These are phyloP conservation scores for Chaunax sp. DNA, from an alignment of 2,797 vertebrate genomes.

Conservation along the genomic window DNA sequence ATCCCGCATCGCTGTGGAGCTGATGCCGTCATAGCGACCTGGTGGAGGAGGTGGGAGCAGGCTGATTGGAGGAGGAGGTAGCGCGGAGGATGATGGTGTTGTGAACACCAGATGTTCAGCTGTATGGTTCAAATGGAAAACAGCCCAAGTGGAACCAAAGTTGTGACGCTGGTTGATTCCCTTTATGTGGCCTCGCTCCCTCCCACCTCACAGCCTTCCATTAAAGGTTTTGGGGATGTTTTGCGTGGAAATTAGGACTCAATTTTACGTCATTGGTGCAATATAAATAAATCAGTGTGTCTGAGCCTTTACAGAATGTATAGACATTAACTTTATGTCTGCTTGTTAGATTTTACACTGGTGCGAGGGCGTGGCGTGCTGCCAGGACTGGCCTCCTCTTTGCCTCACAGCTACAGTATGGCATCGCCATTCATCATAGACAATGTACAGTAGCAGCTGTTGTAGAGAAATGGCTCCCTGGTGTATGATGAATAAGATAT, in stretches of 20 bases:
- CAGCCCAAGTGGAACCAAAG: slow-evolving; percentile 61
- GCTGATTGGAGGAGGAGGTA: slow-evolving; percentile 61
- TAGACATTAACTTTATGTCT: slow-evolving; percentile 20
- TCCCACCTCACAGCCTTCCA: slow-evolving; percentile 61
- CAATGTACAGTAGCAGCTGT: slow-evolving; percentile 49
- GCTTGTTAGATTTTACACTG: slow-evolving; percentile 15
- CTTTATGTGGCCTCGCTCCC: slow-evolving; percentile 74
- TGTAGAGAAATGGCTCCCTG: slow-evolving; percentile 41
- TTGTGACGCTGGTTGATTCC: slow-evolving; percentile 69
- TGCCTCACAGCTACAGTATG: slow-evolving; percentile 14
- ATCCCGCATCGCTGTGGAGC: slow-evolving; percentile 4
- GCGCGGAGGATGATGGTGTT: slow-evolving; percentile 57
- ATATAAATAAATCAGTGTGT: slow-evolving; percentile 57
- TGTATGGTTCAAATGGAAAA: slow-evolving; percentile 70
- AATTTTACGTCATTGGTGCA: slow-evolving; percentile 65
- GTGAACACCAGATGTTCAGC: slow-evolving; percentile 73
- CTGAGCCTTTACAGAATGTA: slow-evolving; percentile 20
- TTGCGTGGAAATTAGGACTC: slow-evolving; percentile 70
- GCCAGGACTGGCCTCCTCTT: slow-evolving; percentile 37
- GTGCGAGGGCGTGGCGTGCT: slow-evolving; percentile 14
- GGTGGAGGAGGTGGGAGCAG: not conserved
- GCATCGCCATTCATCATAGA: slow-evolving; percentile 16
- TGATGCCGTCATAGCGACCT: slow-evolving; percentile 21
- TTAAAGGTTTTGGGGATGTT: slow-evolving; percentile 68
- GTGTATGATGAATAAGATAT: slow-evolving; percentile 47